Evolutionary conservation across 2,888 invertebrate species (phyloP).

Genomic region (Tineola bisselliella): DNA sequence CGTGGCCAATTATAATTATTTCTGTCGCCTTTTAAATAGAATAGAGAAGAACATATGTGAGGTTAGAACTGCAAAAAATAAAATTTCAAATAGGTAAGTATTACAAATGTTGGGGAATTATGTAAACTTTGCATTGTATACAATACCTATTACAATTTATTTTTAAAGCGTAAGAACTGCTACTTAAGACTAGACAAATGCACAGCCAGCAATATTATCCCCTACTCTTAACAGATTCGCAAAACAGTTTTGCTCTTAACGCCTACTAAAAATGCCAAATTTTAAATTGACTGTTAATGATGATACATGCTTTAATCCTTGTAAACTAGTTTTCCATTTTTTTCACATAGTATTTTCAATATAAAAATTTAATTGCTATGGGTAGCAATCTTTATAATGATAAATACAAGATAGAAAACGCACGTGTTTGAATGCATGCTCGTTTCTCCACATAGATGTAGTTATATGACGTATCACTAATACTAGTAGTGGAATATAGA

Average conservation of each 20-base stretch:
- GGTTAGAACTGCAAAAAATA: too few relatives aligned
- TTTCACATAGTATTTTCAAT: too few relatives aligned
- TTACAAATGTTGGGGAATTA: too few relatives aligned
- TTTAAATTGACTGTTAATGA: not conserved
- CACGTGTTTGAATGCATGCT: too few relatives aligned
- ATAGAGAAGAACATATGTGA: not conserved
- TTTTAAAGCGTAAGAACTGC: constrained; percentile 3
- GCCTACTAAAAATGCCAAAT: constrained; percentile 33
- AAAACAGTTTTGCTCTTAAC: constrained; percentile 23
- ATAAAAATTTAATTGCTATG: too few relatives aligned
- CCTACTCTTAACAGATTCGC: constrained; percentile 30
- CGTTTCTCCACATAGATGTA: too few relatives aligned
- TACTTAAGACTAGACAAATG: constrained; percentile 30
- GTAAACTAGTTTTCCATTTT: too few relatives aligned
- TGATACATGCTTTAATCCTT: not conserved
- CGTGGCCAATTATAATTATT: not conserved
- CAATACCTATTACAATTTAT: not conserved
- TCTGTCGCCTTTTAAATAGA: not conserved
- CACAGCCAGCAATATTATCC: constrained; percentile 53
- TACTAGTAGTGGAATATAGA: not conserved
- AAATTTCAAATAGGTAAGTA: too few relatives aligned
- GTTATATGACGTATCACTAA: not conserved
- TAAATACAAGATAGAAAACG: too few relatives aligned
- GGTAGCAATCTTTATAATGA: too few relatives aligned
- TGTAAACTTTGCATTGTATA: too few relatives aligned